Base-by-base conservation (phyloP, 2,888 invertebrate species). In the Drosophila aldrichi region DNA sequence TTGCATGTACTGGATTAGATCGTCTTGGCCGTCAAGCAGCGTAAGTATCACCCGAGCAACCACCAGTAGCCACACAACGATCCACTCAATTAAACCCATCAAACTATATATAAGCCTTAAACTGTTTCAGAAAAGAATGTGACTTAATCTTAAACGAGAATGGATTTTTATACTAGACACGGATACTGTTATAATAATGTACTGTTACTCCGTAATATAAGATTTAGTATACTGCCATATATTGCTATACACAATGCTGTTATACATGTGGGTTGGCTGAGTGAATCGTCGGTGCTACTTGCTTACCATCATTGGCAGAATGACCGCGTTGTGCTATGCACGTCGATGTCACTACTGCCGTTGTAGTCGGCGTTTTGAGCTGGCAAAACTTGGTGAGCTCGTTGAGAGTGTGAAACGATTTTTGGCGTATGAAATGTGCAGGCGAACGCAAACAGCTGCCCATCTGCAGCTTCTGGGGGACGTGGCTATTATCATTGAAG, bases 321-420 rank as follows among this genome's bases (percentile, higher is more conserved):
- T 79, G 77, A 55, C 72, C 69, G 48, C 56, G 54, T 34, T 56
- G 61, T 66, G 54, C 22, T 38, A 52, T 49, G 70, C 29, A 32
- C 25, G 51, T 22, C n/a, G 67, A 32, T 9, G 48, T 46, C 41
- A 36, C 38, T 12, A 46, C 18, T n/a, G 67, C 8, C n/a, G 70
- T 34, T n/a, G 69, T 25, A 14, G 71, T 36, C 8, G 82, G 20
- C 34, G 65, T 48, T 59, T 80, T 89, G 56, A 87, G 71, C 64
- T 91, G 91, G 72, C 91, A 91, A 76, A 91, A 87, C 70, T 86
- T 90, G 77, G 82, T 82, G 70, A 92, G 85, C 81, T 92, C 92
- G 71, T 91, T 90, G 65, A 92, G 84, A 62, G 92, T 92, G 81
- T 92, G 90, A 90, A 93, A 92, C 62, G 92, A 92, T 86, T 93